Conservation (phyloP, 92 coral and sea anemone species). For the Pocillopora grandis region DNA sequence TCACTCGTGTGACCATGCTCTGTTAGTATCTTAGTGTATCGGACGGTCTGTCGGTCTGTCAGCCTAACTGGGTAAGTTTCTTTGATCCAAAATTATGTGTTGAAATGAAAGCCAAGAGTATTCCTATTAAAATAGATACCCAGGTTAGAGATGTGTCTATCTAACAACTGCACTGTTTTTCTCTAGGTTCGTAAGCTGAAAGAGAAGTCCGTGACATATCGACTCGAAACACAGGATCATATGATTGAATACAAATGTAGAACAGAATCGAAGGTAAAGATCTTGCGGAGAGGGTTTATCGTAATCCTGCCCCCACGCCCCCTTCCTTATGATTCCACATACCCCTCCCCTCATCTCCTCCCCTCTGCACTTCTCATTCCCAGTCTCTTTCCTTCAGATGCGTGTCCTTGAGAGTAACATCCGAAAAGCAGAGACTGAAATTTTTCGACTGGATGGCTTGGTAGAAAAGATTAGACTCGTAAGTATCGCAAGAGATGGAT, state of each 20-base stretch:
- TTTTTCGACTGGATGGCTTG: conserved; percentile 80
- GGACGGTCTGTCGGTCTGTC: no score
- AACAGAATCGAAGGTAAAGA: conserved; percentile 74
- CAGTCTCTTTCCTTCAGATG: conserved; percentile 46
- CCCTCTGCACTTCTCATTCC: background rate
- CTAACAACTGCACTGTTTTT: background rate
- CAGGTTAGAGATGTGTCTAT: no score
- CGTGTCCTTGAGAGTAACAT: conserved; percentile 74
- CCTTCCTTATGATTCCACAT: background rate
- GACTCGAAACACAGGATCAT: conserved; percentile 70
- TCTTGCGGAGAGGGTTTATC: no score
- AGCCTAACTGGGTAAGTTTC: no score
- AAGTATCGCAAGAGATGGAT: conserved; percentile 13
- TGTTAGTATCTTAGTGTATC: no score
- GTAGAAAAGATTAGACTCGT: conserved; percentile 82
- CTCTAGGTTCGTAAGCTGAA: conserved; percentile 70
- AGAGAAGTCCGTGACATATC: conserved; percentile 71
- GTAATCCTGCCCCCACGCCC: background rate
- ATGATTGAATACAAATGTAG: conserved; percentile 68
- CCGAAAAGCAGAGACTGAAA: conserved; percentile 83
- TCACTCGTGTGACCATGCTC: no score
- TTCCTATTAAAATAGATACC: no score
- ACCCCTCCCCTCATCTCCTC: background rate
- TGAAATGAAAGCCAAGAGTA: no score
- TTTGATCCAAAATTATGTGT: no score